These are phyloP conservation scores for Eretmocerus hayati DNA, from an alignment of 2,888 invertebrate genomes.

Conservation along the genomic window DNA sequence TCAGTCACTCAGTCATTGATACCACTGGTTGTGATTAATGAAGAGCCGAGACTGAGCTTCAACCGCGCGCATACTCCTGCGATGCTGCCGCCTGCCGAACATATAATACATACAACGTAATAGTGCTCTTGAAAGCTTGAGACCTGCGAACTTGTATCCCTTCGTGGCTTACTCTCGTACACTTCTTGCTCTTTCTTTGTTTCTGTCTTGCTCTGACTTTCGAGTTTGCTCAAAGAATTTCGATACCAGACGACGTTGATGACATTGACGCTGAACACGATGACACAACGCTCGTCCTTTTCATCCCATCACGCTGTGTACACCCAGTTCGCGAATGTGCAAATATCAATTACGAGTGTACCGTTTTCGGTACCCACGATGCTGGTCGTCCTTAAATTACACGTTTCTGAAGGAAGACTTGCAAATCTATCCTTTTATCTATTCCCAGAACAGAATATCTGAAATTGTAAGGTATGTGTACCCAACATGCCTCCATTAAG, in stretches of 20 bases:
- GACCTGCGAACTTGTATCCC: too few species aligned
- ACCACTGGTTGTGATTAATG: conserved; percentile 44
- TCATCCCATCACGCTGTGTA: conserved; percentile 1
- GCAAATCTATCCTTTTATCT: too few species aligned
- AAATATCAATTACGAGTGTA: conserved; percentile 22
- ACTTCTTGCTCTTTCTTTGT: conserved; percentile 6
- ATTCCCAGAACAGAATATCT: too few species aligned
- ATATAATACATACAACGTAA: too few species aligned
- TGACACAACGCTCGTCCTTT: conserved; percentile 13
- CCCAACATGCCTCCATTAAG: too few species aligned
- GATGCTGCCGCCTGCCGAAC: background rate
- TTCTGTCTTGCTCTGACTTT: background rate
- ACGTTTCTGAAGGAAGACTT: too few species aligned
- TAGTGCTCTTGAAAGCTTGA: background rate
- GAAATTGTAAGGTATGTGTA: too few species aligned
- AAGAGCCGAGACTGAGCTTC: conserved; percentile 45
- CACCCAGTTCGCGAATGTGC: conserved; percentile 12
- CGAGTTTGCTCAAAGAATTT: conserved; percentile 31
- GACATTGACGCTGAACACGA: conserved; percentile 13
- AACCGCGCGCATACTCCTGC: conserved; percentile 15
- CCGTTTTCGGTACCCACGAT: conserved; percentile 4
- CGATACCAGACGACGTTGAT: conserved; percentile 32
- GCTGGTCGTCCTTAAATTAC: conserved; percentile 16
- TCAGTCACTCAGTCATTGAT: conserved; percentile 46
- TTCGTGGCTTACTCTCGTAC: conserved; percentile 3